Conservation (phyloP, 2,797 vertebrate species). For the Alcedo atthis region DNA sequence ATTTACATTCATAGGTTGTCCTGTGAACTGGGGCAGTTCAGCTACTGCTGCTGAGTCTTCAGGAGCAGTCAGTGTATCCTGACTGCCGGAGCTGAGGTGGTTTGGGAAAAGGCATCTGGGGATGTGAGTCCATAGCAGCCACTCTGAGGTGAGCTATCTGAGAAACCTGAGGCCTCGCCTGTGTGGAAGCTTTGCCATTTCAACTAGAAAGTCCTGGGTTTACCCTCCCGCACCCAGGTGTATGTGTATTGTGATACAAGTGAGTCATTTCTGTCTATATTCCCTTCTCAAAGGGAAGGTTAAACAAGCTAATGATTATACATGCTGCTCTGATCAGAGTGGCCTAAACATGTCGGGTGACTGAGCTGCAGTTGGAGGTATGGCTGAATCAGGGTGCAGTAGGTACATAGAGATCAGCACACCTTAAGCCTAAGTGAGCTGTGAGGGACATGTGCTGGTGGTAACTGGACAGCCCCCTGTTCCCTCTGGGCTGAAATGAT, state of each 20-base stretch:
- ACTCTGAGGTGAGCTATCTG: background rate
- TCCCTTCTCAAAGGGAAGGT: background rate
- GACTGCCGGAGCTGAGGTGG: background rate
- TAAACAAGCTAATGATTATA: background rate
- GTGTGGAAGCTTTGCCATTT: background rate
- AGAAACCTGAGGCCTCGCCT: background rate
- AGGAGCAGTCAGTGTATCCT: background rate
- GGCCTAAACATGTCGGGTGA: background rate
- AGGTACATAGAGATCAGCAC: background rate
- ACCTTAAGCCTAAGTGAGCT: background rate
- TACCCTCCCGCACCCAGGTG: background rate
- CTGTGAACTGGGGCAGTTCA: slow-evolving; percentile 3
- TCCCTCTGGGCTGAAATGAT: background rate
- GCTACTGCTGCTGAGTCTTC: background rate
- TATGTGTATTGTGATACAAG: background rate
- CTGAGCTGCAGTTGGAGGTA: background rate
- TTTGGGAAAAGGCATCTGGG: background rate
- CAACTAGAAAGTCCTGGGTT: background rate
- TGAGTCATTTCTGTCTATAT: background rate
- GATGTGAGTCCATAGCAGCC: background rate
- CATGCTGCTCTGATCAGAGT: background rate
- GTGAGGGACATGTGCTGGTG: background rate
- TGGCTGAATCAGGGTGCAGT: rapidly evolving
- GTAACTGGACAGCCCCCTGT: background rate
- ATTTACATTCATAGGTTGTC: slow-evolving; percentile 23